phyloP scores from a whole-genome alignment of 2,888 invertebrate species.

The Trachelus troglodyta region DNA sequence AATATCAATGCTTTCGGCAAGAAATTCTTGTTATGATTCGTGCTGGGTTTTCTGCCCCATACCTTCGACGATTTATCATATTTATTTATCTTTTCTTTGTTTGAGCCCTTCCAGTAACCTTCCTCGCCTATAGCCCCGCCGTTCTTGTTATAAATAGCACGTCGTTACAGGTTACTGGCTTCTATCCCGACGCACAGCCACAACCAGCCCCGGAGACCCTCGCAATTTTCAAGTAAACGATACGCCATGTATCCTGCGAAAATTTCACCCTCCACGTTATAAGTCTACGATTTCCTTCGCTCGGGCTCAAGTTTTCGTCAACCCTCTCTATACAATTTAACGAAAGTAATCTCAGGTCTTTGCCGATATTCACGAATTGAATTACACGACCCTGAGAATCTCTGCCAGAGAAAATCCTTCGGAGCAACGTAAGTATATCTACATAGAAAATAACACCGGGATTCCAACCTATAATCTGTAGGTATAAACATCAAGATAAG shows the following conservation, averaged over 20 bases:
- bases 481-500: too few relatives aligned
- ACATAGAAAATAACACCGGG: too few relatives aligned
- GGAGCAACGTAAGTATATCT: too few relatives aligned
- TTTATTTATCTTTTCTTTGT: conserved; percentile 21
- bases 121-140: neutral
- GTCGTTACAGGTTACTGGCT: conserved; percentile 12
- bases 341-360: too few relatives aligned
- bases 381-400: too few relatives aligned
- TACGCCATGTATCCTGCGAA: neutral
- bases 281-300: too few relatives aligned
- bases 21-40: neutral
- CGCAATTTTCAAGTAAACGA: conserved; percentile 2
- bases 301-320: too few relatives aligned
- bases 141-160: conserved; percentile 9
- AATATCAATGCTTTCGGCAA: neutral
- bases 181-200: neutral
- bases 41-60: neutral
- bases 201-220: neutral
- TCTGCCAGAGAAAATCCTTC: too few relatives aligned
- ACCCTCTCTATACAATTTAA: too few relatives aligned
- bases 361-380: too few relatives aligned
- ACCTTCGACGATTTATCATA: conserved; percentile 10
- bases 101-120: conserved; percentile 1
- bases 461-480: too few relatives aligned
- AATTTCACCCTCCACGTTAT: too few relatives aligned